Conservation (phyloP, 2,113 vertebrate species). For the Symphodus melops region DNA sequence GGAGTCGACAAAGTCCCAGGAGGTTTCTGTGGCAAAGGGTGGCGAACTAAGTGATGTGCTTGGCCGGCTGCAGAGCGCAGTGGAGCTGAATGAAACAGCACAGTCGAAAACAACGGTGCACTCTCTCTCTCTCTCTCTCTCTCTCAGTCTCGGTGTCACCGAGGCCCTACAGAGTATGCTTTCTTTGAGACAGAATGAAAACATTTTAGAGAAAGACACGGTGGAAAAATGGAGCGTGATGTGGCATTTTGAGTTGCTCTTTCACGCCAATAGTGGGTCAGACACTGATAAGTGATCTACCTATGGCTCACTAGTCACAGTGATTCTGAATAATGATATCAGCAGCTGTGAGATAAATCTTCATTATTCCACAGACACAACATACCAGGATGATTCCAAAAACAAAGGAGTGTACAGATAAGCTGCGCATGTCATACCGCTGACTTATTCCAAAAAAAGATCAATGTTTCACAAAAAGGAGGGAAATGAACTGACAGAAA, state of each 20-base stretch:
- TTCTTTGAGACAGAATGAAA: slow-evolving; percentile 22
- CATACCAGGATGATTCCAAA: slow-evolving; percentile 5
- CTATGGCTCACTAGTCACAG: slow-evolving; percentile 42
- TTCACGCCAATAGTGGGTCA: slow-evolving; percentile 53
- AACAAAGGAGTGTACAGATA: not conserved
- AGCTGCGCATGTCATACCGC: not conserved
- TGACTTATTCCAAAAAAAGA: slow-evolving; percentile 4
- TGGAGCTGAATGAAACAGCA: slow-evolving; percentile 45
- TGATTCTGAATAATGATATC: slow-evolving; percentile 51
- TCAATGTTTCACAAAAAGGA: not conserved
- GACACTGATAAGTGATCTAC: slow-evolving; percentile 63
- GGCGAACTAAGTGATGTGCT: slow-evolving; percentile 58
- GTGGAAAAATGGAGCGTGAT: slow-evolving; percentile 37
- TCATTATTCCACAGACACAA: slow-evolving; percentile 18
- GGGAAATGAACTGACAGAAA: not conserved
- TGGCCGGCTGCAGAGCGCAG: slow-evolving; percentile 29
- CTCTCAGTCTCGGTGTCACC: not conserved
- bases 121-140: slow-evolving; percentile 26
- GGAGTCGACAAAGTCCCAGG: slow-evolving; percentile 47
- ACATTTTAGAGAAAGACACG: slow-evolving; percentile 21
- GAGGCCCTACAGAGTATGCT: slow-evolving; percentile 21
- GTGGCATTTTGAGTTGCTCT: slow-evolving; percentile 61
- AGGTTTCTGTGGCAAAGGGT: slow-evolving; percentile 59
- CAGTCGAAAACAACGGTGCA: slow-evolving; percentile 42
- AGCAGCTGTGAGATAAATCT: slow-evolving; percentile 35